Base-by-base conservation (phyloP, 2,888 invertebrate genomes). In the Rhogogaster chlorosoma region DNA sequence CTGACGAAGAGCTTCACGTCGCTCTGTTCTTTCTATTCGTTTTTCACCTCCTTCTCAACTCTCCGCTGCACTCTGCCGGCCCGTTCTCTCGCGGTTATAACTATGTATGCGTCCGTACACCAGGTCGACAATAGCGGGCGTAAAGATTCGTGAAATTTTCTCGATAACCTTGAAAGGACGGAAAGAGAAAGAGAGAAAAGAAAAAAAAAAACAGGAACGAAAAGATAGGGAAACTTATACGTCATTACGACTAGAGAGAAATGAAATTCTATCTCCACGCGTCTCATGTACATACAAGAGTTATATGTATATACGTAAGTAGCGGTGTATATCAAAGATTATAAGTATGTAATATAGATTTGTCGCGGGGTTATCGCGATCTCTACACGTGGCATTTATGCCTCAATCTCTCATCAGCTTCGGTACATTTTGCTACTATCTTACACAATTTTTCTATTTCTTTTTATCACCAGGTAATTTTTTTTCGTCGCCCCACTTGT, bases 31-130 rank as follows among this genome's bases (percentile, higher is more conserved):
- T 73, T 38, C 42, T 42, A 84, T 88, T 87, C 89, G 88, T 90
- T 89, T 89, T 90, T 86, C 82, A 75, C 73, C 71, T 84, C 87
- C 86, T 88, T 88, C 87, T 88, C 89, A 67, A 67, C 67, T 67
- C 67, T 15, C 67, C 26, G n/a, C n/a, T n/a, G 61, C 26, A 7
- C 22, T 22, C 12, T n/a, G n/a, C n/a, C 6, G 32, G 32, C 12
- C 29, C 67, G 61, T 61, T 32, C 67, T 67, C 32, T 67, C 67
- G 32, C 32, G 67, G 32, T 67, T 32, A 32, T 18, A 18, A 67
- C 45, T 45, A 45, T 15, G 45, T 45, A 15, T 15, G 12, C n/a
- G 15, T 15, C 15, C 3, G 15, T 45, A 45, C 45, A 45, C 45
- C 45, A 12, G 45, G 45, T 45, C 45, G 12, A 45, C 45, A 45